A percentile compares a stretch with the other conserved stretches of the same genome.
phyloP scores from a whole-genome alignment of 2,797 vertebrate species.

The Pipistrellus pipistrellus region DNA sequence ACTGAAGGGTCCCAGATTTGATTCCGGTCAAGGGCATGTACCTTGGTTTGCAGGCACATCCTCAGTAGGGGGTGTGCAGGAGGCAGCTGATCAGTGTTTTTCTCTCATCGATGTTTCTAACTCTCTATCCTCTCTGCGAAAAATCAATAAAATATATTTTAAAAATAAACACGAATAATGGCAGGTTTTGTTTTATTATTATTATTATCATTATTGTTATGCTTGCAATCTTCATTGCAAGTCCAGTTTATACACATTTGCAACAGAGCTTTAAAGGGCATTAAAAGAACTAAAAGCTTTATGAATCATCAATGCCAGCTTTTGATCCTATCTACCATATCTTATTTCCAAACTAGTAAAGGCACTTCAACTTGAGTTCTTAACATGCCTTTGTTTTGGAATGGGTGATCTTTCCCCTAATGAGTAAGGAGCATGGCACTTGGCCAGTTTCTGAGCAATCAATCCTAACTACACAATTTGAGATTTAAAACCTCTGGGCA shows the following conservation, averaged over 20 bases:
- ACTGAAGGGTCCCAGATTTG: too few species aligned
- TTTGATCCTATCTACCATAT: constrained; percentile 14
- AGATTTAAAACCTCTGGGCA: constrained; percentile 76
- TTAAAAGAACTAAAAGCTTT: constrained; percentile 40
- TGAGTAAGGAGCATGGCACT: constrained; percentile 41
- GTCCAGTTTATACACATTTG: constrained; percentile 21
- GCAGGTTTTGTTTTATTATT: constrained; percentile 16
- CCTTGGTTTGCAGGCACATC: too few species aligned
- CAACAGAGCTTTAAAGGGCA: constrained; percentile 6
- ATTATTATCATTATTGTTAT: constrained; percentile 13
- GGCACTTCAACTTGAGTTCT: constrained; percentile 58
- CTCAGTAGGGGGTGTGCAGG: too few species aligned
- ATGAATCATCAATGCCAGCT: constrained; percentile 22
- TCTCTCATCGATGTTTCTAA: too few species aligned
- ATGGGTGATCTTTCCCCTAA: constrained; percentile 49
- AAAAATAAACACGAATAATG: not conserved
- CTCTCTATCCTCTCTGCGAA: too few species aligned
- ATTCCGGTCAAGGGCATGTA: too few species aligned
- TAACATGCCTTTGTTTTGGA: constrained; percentile 62
- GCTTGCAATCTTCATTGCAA: not conserved
- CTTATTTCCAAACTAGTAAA: constrained; percentile 70
- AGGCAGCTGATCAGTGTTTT: too few species aligned
- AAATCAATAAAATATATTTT: too few species aligned
- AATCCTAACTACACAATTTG: constrained; percentile 33
- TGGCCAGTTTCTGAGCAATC: constrained; percentile 64